Percentiles rank a stretch among this genome's conserved stretches.
Evolutionary conservation across 2,888 invertebrate genomes (phyloP).

Genomic region (Athrips mouffetella): DNA sequence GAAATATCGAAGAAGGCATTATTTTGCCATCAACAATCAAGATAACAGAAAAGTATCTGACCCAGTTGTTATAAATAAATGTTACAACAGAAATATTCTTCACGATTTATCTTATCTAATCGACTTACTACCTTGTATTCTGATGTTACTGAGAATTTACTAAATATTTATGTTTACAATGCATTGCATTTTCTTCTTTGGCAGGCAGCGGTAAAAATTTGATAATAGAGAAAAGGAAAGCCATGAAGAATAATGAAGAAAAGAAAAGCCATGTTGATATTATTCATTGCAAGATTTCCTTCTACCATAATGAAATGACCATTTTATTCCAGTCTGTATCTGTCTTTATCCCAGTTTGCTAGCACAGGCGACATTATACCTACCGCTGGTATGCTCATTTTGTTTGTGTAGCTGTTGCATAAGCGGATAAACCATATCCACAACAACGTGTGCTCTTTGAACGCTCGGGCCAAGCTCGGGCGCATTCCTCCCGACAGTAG

Average conservation of each 20-base stretch:
- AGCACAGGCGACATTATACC: background rate
- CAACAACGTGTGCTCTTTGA: background rate
- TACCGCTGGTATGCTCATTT: constrained; percentile 19
- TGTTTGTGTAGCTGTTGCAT: constrained; percentile 40
- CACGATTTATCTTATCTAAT: background rate
- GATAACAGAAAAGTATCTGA: background rate
- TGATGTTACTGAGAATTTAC: no score
- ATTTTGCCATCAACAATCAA: background rate
- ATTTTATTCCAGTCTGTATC: no score
- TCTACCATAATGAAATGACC: no score
- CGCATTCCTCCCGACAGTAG: constrained; percentile 2
- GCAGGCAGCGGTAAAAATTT: no score
- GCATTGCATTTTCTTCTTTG: no score
- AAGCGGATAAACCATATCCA: constrained; percentile 21
- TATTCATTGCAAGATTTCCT: no score
- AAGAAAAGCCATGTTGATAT: no score
- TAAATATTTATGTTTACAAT: no score
- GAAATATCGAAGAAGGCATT: background rate
- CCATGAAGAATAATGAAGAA: no score
- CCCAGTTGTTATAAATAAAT: background rate
- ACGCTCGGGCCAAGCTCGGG: background rate
- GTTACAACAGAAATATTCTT: background rate
- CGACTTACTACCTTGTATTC: background rate
- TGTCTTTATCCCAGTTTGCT: no score
- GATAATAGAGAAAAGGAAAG: no score